Evolutionary conservation across 2,113 vertebrate genomes (phyloP).

Genomic region (Tenebrosternarchus preto): DNA sequence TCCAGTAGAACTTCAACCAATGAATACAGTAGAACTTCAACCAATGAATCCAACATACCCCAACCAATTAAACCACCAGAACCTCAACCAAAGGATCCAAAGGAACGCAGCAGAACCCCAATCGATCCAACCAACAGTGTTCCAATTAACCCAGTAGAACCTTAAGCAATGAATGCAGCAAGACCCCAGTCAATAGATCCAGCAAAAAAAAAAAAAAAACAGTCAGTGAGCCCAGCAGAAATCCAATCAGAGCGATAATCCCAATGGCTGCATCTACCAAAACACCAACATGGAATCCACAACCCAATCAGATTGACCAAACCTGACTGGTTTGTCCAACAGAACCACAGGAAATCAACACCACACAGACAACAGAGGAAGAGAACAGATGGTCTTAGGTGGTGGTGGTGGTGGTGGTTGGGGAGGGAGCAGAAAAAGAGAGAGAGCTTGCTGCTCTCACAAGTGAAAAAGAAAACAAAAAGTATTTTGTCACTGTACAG

Average conservation of each 20-base stretch:
- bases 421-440: too few relatives aligned
- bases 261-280: not conserved
- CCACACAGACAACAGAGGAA: too few relatives aligned
- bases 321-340: not conserved
- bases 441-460: too few relatives aligned
- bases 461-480: too few relatives aligned
- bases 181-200: not conserved
- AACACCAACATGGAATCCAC: not conserved
- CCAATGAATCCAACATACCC: not conserved
- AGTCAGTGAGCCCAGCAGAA: not conserved
- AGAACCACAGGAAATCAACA: not conserved
- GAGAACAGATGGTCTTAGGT: too few relatives aligned
- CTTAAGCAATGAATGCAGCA: not conserved
- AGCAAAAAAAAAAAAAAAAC: not conserved
- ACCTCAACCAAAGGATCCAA: not conserved
- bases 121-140: not conserved
- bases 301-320: not conserved
- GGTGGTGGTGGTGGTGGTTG: too few relatives aligned
- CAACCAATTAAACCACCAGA: not conserved
- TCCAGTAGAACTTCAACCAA: not conserved
- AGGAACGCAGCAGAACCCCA: not conserved
- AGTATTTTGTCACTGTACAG: too few relatives aligned
- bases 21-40: not conserved
- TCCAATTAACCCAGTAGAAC: not conserved
- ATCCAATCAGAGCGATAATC: not conserved